Base-by-base conservation (phyloP, 2,113 vertebrate genomes). In the Macrotus californicus region DNA sequence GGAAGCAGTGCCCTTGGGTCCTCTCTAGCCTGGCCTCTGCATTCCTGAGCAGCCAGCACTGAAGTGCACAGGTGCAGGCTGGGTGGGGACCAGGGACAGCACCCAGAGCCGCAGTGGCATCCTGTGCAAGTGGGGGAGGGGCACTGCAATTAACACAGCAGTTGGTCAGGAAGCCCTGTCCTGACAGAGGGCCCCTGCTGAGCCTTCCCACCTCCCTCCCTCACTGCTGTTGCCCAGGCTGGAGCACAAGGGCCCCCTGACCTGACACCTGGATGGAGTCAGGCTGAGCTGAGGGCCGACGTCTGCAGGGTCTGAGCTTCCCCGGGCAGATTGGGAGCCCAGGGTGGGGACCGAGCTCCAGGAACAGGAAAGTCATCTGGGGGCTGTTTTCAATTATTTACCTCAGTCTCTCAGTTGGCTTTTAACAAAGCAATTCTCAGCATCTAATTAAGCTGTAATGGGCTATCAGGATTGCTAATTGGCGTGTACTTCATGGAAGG, bases 401-500 rank as follows among this genome's bases (percentile, higher is more conserved):
- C 50, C 48, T 48, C 22, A n/a, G 7, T 34, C 85, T 72, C 85
- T 83, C 85, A 41, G 21, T 0, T 22, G 56, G 54, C 54, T 87
- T 87, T 69, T 93, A 75, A 91, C 66, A 86, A 87, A 54, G 90
- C n/a, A 22, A 79, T 83, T 87, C 48, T 48, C 64, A 39, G 85
- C 54, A 41, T 80, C 75, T 48, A 64, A 67, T 92, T 73, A 73
- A 67, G 61, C 48, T 0, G 5, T 82, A 69, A 75, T 21, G 64
- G 81, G 59, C 94, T 34, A 26, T 83, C 66, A 69, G 46, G 46
- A 46, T 73, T 52, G 24, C 69, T 92, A 48, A 61, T 48, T n/a
- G 59, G 31, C 59, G 52, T 79, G 46, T 46, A 6, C 72, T 48
- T 83, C 31, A 18, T n/a, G 72, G 90, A 31, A 91, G 69, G 79